Evolutionary conservation across 2,797 vertebrate species (phyloP), one percentile per base, ranked within the genome.

Genomic region (Sebastes umbrosus): DNA sequence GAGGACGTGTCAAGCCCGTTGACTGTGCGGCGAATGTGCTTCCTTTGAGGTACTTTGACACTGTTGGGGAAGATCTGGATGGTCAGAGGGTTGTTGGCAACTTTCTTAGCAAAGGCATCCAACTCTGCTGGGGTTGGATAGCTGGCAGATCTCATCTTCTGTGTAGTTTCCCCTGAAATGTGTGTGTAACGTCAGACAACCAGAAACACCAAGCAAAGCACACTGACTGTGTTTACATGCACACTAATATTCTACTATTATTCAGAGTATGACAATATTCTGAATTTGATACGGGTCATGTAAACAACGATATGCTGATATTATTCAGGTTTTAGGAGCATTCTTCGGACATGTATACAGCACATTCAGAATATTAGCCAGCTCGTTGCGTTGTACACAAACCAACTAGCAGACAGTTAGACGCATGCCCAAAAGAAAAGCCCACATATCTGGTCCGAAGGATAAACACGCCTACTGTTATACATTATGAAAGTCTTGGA

Each of bases 11-110:
- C 98, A 0, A 99, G 97, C 81, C 98, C 98, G 52, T 99, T 99
- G 82, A 99, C 96, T 4, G 98, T 99, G 94, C 98, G 97, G 86
- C 97, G 95, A 73, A 99, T 96, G 96, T 98, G 98, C 95, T 99
- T 99, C 96, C 97, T 97, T 94, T 99, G 98, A 72, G 98, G 98
- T 90, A 99, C 98, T 79, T 98, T 98, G 92, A 99, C 96, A 90
- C 97, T 99, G 94, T 97, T 98, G 82, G 98, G 97, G 93, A 99
- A 99, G 95, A 99, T 99, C 96, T 99, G 99, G 95, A 99, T 98
- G 94, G 96, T 97, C 93, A 99, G 94, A 4, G 98, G 98, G 87
- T 94, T 97, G 95, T 98, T 97, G 89, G 98, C 98, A 87, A 99
- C 96, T 95, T 98, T 99, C 96, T 99, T 98, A 73, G 98, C 98